A percentile compares a stretch with the other conserved stretches of the same genome.
phyloP scores from a whole-genome alignment of 1,140 invertebrate genomes.

The Euborellia annulipes region DNA sequence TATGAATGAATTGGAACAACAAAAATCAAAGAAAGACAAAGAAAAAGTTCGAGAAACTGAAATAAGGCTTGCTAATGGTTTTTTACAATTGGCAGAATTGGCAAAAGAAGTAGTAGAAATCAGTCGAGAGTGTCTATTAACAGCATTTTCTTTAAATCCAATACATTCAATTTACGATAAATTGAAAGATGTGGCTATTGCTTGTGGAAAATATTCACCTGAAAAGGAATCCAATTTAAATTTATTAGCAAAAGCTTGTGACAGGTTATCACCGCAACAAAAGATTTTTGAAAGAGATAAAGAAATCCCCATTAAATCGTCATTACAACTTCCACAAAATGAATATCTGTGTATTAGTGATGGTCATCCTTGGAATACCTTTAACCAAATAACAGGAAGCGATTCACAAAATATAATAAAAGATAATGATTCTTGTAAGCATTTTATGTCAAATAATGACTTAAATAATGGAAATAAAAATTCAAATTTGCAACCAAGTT shows the following conservation, averaged over 20 bases:
- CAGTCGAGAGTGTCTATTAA: conserved; percentile 43
- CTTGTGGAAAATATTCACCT: conserved; percentile 28
- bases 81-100: conserved; percentile 38
- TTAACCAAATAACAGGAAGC: conserved; percentile 23
- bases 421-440: not conserved
- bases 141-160: conserved; percentile 45
- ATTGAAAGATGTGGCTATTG: conserved; percentile 34
- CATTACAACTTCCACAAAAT: not conserved
- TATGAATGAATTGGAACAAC: conserved; percentile 55
- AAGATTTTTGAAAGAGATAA: conserved; percentile 4
- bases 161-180: conserved; percentile 31
- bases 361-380: conserved; percentile 16
- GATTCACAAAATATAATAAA: conserved; percentile 18
- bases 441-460: not conserved
- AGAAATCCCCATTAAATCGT: not conserved
- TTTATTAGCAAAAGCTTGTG: conserved; percentile 1
- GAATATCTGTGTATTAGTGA: not conserved
- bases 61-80: conserved; percentile 35
- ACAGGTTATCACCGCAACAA: not conserved
- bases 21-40: conserved; percentile 38
- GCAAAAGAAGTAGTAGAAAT: conserved; percentile 35
- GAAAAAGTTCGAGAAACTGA: conserved; percentile 34
- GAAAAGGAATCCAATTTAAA: not conserved
- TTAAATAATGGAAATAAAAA: not conserved
- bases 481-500: conserved; percentile 16